These are phyloP conservation scores for Gouania willdenowi DNA, from an alignment of 2,797 vertebrate genomes.

Conservation along the genomic window DNA sequence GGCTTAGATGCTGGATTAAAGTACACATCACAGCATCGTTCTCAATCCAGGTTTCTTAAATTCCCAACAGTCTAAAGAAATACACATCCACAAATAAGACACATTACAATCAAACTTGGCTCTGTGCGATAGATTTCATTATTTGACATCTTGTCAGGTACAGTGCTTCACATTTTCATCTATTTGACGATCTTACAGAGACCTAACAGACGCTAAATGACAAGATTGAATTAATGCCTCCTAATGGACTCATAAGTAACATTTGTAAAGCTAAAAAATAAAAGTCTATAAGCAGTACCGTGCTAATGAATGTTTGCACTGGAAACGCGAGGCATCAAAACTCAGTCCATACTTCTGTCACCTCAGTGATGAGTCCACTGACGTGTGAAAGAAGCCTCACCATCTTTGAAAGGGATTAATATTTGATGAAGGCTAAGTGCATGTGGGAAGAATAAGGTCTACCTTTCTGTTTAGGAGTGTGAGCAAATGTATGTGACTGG, in stretches of 20 bases:
- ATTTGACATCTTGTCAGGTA: background rate
- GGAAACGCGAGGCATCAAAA: constrained; percentile 39
- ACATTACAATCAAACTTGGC: background rate
- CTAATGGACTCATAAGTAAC: constrained; percentile 24
- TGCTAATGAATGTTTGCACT: constrained; percentile 53
- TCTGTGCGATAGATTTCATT: background rate
- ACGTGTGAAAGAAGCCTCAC: constrained; percentile 40
- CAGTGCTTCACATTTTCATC: constrained; percentile 1
- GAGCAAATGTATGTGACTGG: constrained; percentile 37
- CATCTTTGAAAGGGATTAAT: constrained; percentile 48
- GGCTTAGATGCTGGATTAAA: constrained; percentile 7
- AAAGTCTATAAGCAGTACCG: constrained; percentile 10
- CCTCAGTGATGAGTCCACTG: constrained; percentile 25
- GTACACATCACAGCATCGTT: background rate
- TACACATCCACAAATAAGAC: too few species aligned
- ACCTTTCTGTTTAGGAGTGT: constrained; percentile 29
- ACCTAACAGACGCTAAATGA: constrained; percentile 33
- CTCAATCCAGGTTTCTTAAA: background rate
- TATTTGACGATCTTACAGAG: constrained; percentile 4
- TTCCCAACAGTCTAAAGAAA: background rate
- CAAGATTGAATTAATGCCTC: constrained; percentile 28
- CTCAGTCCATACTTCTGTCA: constrained; percentile 39
- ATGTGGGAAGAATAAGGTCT: constrained; percentile 33
- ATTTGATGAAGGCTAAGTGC: constrained; percentile 64
- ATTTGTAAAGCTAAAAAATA: constrained; percentile 21